These are phyloP conservation scores for Thysanoteuthis rhombus DNA, from an alignment of 2,888 invertebrate species.

Conservation along the genomic window DNA sequence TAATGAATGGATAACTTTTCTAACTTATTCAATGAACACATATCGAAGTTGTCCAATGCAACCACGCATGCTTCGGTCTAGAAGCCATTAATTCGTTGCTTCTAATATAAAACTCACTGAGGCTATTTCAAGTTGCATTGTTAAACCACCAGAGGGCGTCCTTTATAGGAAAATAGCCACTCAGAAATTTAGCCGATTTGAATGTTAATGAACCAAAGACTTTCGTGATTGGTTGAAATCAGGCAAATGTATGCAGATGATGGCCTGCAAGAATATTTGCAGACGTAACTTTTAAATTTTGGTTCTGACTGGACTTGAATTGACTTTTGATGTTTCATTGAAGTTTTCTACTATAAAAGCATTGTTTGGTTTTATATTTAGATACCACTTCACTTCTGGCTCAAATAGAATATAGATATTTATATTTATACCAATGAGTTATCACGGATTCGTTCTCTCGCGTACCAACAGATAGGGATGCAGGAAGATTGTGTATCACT, in stretches of 20 bases:
- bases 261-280: background rate
- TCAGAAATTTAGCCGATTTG: background rate
- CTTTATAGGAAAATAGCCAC: background rate
- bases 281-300: background rate
- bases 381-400: background rate
- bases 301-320: background rate
- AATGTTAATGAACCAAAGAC: background rate
- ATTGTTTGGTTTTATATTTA: background rate
- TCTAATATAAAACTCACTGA: background rate
- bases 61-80: too few relatives aligned
- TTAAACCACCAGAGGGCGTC: background rate
- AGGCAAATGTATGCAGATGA: background rate
- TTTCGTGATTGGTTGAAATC: background rate
- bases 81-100: background rate
- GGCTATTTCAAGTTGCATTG: background rate
- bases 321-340: background rate
- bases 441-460: too few relatives aligned
- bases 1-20: too few relatives aligned
- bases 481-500: too few relatives aligned
- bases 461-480: too few relatives aligned
- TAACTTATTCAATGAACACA: too few relatives aligned
- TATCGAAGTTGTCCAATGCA: too few relatives aligned
- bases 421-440: background rate
- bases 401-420: background rate
- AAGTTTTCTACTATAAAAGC: background rate